These are phyloP conservation scores for Lepilemur septentrionalis DNA, from an alignment of 2,797 vertebrate species.

Conservation along the genomic window DNA sequence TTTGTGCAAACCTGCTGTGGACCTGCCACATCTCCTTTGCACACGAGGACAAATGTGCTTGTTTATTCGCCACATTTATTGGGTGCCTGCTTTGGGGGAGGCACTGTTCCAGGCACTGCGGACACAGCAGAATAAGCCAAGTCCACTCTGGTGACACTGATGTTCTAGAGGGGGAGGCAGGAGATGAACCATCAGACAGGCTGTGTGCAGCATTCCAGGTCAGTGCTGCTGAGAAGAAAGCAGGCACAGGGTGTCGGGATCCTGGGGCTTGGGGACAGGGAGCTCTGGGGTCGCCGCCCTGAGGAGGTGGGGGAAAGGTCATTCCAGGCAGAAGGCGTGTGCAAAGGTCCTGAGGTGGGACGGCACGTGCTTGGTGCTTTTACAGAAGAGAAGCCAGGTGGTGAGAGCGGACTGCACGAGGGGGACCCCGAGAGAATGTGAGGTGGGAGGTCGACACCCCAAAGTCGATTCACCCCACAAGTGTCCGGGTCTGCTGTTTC, in stretches of 20 bases:
- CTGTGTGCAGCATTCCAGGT: fast-evolving
- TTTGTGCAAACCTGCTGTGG: background rate
- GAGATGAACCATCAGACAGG: fast-evolving
- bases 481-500: background rate
- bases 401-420: background rate
- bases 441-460: fast-evolving
- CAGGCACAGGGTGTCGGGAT: fast-evolving
- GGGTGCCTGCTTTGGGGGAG: background rate
- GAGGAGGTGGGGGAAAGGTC: fast-evolving
- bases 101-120: background rate
- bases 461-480: no score
- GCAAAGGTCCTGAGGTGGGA: background rate
- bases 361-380: background rate
- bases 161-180: background rate
- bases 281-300: background rate
- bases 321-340: fast-evolving
- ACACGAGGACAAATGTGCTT: background rate
- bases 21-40: background rate
- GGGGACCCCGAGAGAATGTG: background rate
- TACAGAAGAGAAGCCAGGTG: background rate
- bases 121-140: background rate
- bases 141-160: fast-evolving
- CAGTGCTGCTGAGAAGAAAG: background rate
- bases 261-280: background rate
- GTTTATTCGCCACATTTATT: fast-evolving